phyloP scores from a whole-genome alignment of 2,113 vertebrate species.

The Heterocephalus glaber region DNA sequence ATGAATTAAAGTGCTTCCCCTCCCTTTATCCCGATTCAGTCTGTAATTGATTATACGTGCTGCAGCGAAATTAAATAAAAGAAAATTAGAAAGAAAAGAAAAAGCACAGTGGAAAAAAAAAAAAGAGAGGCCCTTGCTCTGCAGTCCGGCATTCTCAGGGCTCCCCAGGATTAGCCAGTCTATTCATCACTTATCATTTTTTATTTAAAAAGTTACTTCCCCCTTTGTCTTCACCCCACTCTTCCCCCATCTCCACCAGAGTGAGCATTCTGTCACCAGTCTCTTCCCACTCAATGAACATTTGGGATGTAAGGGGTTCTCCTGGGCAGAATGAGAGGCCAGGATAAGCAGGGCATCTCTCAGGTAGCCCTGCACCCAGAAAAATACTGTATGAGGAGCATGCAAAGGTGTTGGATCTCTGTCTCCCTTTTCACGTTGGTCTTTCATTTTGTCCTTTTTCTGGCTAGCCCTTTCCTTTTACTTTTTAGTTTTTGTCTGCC shows the following conservation, averaged over 20 bases:
- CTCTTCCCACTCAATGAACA: constrained; percentile 51
- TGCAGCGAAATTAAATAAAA: constrained; percentile 91
- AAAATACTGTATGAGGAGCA: not conserved
- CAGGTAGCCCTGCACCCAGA: not conserved
- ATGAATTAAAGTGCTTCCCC: constrained; percentile 94
- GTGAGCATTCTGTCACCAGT: constrained; percentile 30
- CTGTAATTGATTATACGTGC: constrained; percentile 99
- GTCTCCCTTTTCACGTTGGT: not conserved
- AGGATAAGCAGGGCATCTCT: not conserved
- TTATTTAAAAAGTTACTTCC: constrained; percentile 86
- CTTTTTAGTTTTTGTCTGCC: not conserved
- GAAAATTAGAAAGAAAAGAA: constrained; percentile 86
- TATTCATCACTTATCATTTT: constrained; percentile 86
- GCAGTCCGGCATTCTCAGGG: constrained; percentile 82
- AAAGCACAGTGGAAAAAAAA: constrained; percentile 78
- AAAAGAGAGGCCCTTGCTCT: constrained; percentile 82
- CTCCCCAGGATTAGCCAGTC: constrained; percentile 84
- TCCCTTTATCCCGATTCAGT: constrained; percentile 90
- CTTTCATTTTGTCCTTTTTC: not conserved
- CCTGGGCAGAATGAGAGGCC: not conserved
- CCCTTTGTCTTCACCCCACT: constrained; percentile 70
- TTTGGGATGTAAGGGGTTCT: constrained; percentile 6
- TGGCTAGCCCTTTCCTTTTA: not conserved
- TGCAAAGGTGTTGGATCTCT: not conserved
- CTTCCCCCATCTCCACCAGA: not conserved